A percentile compares a stretch with the other conserved stretches of the same genome.
Evolutionary conservation across 1,140 invertebrate species (phyloP).

Genomic region (Leptestheria dahalacensis): DNA sequence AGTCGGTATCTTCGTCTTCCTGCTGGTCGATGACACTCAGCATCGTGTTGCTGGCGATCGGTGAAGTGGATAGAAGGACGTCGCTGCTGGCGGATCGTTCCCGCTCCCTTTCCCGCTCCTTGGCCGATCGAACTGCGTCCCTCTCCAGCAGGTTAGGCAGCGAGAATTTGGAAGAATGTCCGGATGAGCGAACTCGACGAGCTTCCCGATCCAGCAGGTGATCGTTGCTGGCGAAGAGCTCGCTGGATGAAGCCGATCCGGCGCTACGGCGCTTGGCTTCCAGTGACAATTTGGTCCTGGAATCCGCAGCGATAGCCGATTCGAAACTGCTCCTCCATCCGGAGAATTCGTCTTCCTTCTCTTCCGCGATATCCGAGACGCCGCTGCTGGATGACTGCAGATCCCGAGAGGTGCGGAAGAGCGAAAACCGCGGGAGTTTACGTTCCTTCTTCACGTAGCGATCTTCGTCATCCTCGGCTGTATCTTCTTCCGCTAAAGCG

Average conservation of each 20-base stretch:
- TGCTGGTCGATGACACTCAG: constrained; percentile 13
- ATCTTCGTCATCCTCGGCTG: constrained; percentile 10
- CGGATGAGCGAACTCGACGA: constrained; percentile 10
- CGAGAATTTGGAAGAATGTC: constrained; percentile 16
- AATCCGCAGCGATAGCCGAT: constrained; percentile 67
- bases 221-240: constrained; percentile 19
- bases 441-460: constrained; percentile 14
- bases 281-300: constrained; percentile 54
- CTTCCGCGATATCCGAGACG: constrained; percentile 40
- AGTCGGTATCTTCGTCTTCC: constrained; percentile 14
- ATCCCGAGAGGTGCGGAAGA: constrained; percentile 17
- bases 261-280: constrained; percentile 46
- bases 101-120: constrained; percentile 14
- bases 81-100: constrained; percentile 17
- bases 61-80: constrained; percentile 14
- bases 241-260: constrained; percentile 19
- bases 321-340: constrained; percentile 82
- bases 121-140: constrained; percentile 10
- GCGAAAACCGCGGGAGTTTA: constrained; percentile 9
- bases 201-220: constrained; percentile 16
- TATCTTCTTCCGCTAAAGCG: constrained; percentile 3
- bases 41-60: constrained; percentile 12
- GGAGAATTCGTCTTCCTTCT: constrained; percentile 64
- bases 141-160: constrained; percentile 16
- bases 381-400: constrained; percentile 29